Conservation (phyloP, 2,888 invertebrate genomes). For the Camponotus fellah region DNA sequence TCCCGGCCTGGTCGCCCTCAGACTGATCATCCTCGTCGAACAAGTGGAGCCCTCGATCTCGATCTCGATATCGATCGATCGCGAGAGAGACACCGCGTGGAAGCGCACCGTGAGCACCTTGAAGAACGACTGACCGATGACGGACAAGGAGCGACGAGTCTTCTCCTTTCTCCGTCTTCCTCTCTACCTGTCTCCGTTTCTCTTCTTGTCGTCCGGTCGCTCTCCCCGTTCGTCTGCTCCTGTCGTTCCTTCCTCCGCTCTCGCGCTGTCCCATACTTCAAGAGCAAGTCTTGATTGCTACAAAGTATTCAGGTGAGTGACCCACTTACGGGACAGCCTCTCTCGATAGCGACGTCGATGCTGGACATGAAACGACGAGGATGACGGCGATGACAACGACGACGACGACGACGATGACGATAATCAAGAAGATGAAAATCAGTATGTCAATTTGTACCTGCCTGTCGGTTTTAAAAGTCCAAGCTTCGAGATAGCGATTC, state of each 20-base stretch:
- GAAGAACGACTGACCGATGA: constrained; percentile 78
- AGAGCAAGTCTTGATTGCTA: constrained; percentile 79
- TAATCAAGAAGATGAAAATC: constrained; percentile 46
- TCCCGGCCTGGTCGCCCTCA: constrained; percentile 74
- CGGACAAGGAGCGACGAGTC: constrained; percentile 69
- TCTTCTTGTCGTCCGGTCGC: constrained; percentile 55
- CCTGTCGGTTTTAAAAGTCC: constrained; percentile 60
- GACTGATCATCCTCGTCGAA: constrained; percentile 77
- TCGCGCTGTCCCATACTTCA: constrained; percentile 69
- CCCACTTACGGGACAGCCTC: constrained; percentile 80
- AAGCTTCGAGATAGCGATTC: neutral
- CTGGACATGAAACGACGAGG: constrained; percentile 65
- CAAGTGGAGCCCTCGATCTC: constrained; percentile 56
- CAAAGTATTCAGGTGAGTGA: constrained; percentile 84
- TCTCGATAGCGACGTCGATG: constrained; percentile 62
- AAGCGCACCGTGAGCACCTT: constrained; percentile 73
- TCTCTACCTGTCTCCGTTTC: constrained; percentile 55
- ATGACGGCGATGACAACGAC: constrained; percentile 50
- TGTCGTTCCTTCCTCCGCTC: constrained; percentile 60
- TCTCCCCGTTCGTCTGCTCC: constrained; percentile 42
- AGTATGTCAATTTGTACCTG: constrained; percentile 73
- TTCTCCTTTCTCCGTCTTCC: constrained; percentile 54
- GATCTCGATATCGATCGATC: constrained; percentile 55
- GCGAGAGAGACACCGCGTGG: constrained; percentile 61
- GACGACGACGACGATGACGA: constrained; percentile 44